Conservation (phyloP, 2,797 vertebrate species). For the Cygnus olor region DNA sequence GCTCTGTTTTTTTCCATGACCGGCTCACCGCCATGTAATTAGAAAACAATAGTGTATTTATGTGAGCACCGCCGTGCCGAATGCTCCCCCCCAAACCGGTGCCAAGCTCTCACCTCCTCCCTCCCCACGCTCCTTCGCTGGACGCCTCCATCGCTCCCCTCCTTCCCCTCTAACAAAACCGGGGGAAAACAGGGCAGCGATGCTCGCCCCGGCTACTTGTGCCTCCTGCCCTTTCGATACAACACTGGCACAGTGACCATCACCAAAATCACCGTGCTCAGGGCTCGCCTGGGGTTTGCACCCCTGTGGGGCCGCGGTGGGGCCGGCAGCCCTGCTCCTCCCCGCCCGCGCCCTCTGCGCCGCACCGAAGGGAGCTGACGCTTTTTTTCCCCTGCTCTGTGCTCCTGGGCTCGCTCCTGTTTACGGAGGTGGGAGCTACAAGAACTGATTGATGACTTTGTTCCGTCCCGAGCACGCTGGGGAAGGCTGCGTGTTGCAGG, state of each 20-base stretch:
- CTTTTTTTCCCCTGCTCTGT: constrained; percentile 57
- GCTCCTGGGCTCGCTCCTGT: constrained; percentile 57
- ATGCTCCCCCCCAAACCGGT: neutral
- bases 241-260: accelerated
- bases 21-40: neutral
- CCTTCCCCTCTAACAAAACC: neutral
- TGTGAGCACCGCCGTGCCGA: neutral
- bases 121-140: neutral
- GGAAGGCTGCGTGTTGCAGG: constrained; percentile 51
- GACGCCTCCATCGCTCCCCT: neutral
- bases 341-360: neutral
- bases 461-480: constrained; percentile 67
- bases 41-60: neutral
- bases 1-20: neutral
- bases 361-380: neutral
- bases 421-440: constrained; percentile 63
- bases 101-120: neutral
- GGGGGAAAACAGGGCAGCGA: neutral
- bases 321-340: neutral
- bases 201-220: neutral
- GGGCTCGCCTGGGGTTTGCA: neutral
- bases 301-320: accelerated
- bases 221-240: neutral
- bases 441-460: constrained; percentile 72
- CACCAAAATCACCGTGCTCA: neutral